Evolutionary conservation across 2,113 vertebrate genomes (phyloP).

Genomic region (Rhabdomys dilectus): DNA sequence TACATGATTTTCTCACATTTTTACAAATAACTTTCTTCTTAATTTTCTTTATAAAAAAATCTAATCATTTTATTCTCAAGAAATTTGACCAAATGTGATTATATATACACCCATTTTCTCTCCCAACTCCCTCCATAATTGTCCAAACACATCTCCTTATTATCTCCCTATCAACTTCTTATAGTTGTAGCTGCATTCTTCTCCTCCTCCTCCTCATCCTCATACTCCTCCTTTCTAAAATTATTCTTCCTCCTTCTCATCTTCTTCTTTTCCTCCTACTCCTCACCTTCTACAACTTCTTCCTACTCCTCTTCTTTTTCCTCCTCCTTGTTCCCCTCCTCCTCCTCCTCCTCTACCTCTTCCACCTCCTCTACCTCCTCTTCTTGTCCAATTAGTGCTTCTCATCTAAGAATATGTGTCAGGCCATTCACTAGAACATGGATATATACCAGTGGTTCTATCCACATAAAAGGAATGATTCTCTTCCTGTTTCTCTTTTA

Average conservation of each 20-base stretch:
- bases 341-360: accelerated
- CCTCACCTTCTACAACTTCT: background rate
- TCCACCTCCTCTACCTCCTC: background rate
- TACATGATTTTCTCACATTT: background rate
- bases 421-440: background rate
- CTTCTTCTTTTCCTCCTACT: background rate
- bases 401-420: background rate
- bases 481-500: background rate
- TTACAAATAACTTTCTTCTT: background rate
- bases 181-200: no score
- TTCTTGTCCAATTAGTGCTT: background rate
- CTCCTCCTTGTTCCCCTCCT: background rate
- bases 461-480: background rate
- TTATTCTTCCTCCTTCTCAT: background rate
- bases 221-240: no score
- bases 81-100: background rate
- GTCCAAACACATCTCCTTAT: background rate
- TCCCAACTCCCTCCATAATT: background rate
- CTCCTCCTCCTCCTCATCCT: accelerated
- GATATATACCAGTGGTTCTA: background rate
- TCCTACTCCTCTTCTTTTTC: accelerated
- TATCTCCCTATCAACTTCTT: background rate
- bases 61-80: background rate
- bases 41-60: background rate
- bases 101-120: background rate